Base-by-base conservation (phyloP, 2,797 vertebrate genomes). In the Momotus momota region DNA sequence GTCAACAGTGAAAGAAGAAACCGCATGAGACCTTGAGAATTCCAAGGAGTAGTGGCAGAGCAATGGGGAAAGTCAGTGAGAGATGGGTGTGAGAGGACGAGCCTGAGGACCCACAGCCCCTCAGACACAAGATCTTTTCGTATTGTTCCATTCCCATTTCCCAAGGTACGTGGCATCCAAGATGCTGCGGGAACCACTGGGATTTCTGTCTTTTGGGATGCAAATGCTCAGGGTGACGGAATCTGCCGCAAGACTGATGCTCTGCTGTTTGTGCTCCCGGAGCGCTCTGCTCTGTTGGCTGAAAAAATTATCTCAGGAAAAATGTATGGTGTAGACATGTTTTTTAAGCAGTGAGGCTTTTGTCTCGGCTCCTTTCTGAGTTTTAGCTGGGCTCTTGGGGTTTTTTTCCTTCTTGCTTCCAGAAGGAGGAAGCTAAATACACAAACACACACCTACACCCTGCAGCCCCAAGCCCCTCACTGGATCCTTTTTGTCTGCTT, bases 211-310 rank as follows among this genome's bases (percentile, higher is more conserved):
- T 83, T 90, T 40, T 64, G 94, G 87, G 87, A 55, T 11, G 3
- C 0, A 0, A 51, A 67, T 31, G 41, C 57, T 94, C 38, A 61
- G 81, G 65, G 38, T 88, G 85, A 54, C 79, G 74, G 69, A 27
- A 74, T 94, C 61, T 90, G 75, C 79, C 41, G 41, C 52, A 88
- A 86, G 82, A 89, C 65, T 73, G 82, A 65, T 97, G 84, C 19
- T 85, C 22, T 94, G 66, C 61, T 90, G 31, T 64, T 88, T 88
- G 85, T 16, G 5, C 46, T 93, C 46, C 57, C 72, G 57, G 27
- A 70, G 75, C 81, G 31, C 86, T 87, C 57, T 84, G 83, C 81
- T 93, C 58, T 70, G 25, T 48, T 77, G 72, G 52, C 52, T 88
- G 70, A 45, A 96, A 93, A 86, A 91, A 86, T 43, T 19, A 81